Conservation (phyloP, 2,888 invertebrate genomes). For the Eupithecia abbreviata region DNA sequence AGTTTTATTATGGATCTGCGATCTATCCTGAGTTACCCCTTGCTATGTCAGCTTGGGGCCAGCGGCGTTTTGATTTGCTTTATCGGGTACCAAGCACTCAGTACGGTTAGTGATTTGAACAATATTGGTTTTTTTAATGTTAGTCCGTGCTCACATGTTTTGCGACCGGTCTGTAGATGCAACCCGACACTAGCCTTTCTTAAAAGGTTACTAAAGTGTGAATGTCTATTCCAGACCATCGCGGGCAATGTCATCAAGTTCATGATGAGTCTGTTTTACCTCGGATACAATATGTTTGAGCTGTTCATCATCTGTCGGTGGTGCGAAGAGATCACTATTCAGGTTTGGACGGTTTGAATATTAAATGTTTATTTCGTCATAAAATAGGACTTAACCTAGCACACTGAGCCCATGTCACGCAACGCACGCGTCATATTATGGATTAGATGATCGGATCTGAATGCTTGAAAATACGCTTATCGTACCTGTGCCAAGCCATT, state of each 20-base stretch:
- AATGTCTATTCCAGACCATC: conserved; percentile 57
- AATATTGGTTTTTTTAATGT: neutral
- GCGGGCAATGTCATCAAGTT: conserved; percentile 62
- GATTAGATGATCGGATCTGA: neutral
- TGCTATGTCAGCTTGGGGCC: conserved; percentile 67
- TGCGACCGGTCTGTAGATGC: neutral
- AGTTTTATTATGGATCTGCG: conserved; percentile 65
- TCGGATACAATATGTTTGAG: conserved; percentile 70
- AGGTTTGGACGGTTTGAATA: conserved; percentile 52
- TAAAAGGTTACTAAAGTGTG: neutral
- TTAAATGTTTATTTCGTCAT: neutral
- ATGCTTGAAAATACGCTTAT: no score
- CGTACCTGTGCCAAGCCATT: no score
- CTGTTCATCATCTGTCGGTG: conserved; percentile 71
- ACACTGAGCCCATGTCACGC: neutral
- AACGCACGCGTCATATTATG: no score
- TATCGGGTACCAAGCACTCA: conserved; percentile 67
- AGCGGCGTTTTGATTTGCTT: conserved; percentile 73
- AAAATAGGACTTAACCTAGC: neutral
- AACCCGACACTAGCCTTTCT: neutral
- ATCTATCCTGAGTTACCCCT: conserved; percentile 63
- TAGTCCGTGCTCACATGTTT: neutral
- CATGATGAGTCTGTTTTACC: conserved; percentile 66
- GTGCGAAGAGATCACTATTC: conserved; percentile 72
- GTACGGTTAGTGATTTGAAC: conserved; percentile 55